Percentiles rank a stretch among this genome's conserved stretches.
phyloP scores from a whole-genome alignment of 2,113 vertebrate species.

The Dendropsophus ebraccatus region DNA sequence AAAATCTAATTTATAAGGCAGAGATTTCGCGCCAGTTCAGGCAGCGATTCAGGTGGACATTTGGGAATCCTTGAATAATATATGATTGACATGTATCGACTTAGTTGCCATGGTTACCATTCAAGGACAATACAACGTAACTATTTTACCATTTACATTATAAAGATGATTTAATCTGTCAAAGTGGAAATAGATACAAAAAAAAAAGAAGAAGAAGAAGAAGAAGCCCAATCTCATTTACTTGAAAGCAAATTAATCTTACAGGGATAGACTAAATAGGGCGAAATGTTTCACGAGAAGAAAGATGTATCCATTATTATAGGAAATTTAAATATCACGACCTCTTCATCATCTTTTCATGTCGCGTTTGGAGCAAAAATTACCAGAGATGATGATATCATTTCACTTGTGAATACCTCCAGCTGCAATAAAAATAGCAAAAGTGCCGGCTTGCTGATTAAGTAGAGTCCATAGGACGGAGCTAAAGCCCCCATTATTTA shows the following conservation, averaged over 20 bases:
- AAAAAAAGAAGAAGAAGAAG: no score
- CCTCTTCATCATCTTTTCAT: constrained; percentile 46
- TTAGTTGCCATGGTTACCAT: constrained; percentile 34
- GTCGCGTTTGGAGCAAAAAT: constrained; percentile 33
- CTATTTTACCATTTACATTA: constrained; percentile 50
- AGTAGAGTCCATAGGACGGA: constrained; percentile 10
- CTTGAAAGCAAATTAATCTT: constrained; percentile 44
- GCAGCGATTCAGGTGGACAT: constrained; percentile 32
- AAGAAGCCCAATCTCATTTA: constrained; percentile 40
- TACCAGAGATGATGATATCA: constrained; percentile 40
- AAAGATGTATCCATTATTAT: constrained; percentile 42
- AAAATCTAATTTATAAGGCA: constrained; percentile 33
- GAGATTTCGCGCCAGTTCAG: not conserved
- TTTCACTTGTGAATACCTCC: constrained; percentile 46
- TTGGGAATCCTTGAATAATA: constrained; percentile 51
- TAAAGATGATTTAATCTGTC: constrained; percentile 52
- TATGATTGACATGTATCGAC: constrained; percentile 41
- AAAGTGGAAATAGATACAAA: constrained; percentile 54
- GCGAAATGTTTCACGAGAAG: constrained; percentile 34
- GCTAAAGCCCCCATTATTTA: constrained; percentile 6
- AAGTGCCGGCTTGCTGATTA: not conserved
- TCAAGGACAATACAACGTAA: constrained; percentile 51
- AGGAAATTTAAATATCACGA: constrained; percentile 32
- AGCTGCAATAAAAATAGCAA: constrained; percentile 41
- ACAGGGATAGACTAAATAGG: constrained; percentile 50